Percentiles rank a stretch among this genome's conserved stretches.
Conservation (phyloP, 2,888 invertebrate genomes). For the Pemphredon lugubris region DNA sequence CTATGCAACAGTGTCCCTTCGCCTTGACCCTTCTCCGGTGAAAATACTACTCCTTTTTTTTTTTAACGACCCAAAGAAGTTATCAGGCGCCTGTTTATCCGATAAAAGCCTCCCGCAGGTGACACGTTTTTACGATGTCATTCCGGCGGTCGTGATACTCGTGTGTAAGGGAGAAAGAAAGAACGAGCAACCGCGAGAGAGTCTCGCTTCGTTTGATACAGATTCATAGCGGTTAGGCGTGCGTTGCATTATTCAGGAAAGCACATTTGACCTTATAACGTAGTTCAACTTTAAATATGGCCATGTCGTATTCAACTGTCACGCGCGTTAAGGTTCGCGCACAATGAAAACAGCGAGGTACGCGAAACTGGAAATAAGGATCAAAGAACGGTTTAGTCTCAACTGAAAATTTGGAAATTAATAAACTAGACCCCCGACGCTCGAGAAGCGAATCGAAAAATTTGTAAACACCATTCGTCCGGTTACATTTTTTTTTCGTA, state of each 20-base stretch:
- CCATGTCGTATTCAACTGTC: constrained; percentile 51
- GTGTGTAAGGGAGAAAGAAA: background rate
- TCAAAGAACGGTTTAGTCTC: no score
- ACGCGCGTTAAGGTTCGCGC: constrained; percentile 1
- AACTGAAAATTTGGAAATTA: no score
- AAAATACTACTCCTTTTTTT: no score
- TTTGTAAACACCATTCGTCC: background rate
- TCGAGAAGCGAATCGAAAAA: background rate
- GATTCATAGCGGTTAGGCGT: constrained; percentile 68
- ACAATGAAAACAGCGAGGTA: no score
- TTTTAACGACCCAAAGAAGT: no score
- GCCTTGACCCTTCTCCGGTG: no score
- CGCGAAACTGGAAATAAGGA: no score
- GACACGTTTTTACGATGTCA: constrained; percentile 30
- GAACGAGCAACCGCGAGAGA: no score
- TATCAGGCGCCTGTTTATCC: constrained; percentile 30
- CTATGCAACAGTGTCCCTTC: no score
- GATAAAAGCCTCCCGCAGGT: constrained; percentile 22
- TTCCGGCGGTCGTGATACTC: background rate
- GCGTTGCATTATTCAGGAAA: constrained; percentile 66
- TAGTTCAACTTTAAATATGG: constrained; percentile 55
- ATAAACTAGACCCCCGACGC: no score
- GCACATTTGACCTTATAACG: constrained; percentile 39
- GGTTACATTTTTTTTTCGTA: no score
- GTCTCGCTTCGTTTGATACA: constrained; percentile 59